These are phyloP conservation scores for Hirtodrosophila histrioides DNA, from an alignment of 2,888 invertebrate genomes.

Conservation along the genomic window DNA sequence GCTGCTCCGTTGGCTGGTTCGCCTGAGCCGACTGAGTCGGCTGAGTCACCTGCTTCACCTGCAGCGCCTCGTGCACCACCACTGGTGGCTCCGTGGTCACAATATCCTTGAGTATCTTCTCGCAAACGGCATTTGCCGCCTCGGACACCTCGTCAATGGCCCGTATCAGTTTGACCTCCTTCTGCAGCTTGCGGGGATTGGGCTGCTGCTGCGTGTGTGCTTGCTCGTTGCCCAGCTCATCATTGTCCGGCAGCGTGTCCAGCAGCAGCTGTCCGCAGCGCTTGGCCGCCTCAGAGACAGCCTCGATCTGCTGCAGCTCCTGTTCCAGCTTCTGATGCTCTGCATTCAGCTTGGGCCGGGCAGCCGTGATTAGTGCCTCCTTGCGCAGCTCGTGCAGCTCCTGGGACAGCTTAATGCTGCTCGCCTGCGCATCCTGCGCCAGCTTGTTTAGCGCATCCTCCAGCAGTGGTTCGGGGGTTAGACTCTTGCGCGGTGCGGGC, in stretches of 20 bases:
- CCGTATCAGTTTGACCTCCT: constrained; percentile 81
- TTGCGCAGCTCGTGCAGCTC: constrained; percentile 87
- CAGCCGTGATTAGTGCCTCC: constrained; percentile 80
- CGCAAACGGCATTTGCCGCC: constrained; percentile 83
- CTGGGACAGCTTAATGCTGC: constrained; percentile 89
- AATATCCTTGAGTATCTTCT: constrained; percentile 83
- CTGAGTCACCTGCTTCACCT: constrained; percentile 63
- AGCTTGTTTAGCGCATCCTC: constrained; percentile 90
- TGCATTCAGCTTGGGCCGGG: constrained; percentile 69
- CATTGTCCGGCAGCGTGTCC: constrained; percentile 82
- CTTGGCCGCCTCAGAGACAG: constrained; percentile 85
- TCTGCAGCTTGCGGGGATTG: constrained; percentile 72
- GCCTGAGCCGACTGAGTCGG: no score
- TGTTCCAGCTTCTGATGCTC: constrained; percentile 77
- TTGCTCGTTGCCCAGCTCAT: constrained; percentile 66
- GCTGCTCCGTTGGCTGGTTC: constrained; percentile 14
- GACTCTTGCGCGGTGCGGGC: constrained; percentile 85
- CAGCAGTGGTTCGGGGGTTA: constrained; percentile 85
- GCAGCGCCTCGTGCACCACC: constrained; percentile 76
- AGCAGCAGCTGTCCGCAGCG: constrained; percentile 85
- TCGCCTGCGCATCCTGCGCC: constrained; percentile 90
- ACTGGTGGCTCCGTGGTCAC: constrained; percentile 82
- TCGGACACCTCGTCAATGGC: constrained; percentile 83
- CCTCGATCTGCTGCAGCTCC: constrained; percentile 84
- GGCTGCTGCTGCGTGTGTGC: constrained; percentile 18